Base-by-base conservation (phyloP, 2,797 vertebrate species). In the Acanthurus tractus region DNA sequence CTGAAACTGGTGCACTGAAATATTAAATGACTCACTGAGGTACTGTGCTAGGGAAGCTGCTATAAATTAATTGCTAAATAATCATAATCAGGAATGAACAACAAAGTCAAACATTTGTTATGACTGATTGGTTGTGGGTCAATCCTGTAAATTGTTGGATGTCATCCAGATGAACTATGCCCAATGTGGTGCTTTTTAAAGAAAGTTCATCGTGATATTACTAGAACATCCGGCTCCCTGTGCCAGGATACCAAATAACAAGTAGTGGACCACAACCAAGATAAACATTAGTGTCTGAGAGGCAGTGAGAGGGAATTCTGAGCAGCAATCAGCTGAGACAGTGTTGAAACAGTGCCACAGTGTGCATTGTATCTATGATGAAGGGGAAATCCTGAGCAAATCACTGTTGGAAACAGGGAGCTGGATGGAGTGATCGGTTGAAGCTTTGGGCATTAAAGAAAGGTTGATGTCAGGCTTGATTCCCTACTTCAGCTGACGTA, bases 251-350 rank as follows among this genome's bases (percentile, higher is more conserved):
- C 46, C 74, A n/a, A n/a, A 34, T 8, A 15, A 49, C 44, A 68
- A 69, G 45, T 44, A 53, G 42, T 23, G 40, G 49, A 53, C 7
- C 29, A 55, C 59, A 42, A 68, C 25, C n/a, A 48, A 65, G 50
- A 75, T 40, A 78, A 82, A 78, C 29, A 45, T 13, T 14, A 74
- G 66, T 46, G 63, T 83, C 73, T 55, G 62, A 74, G 73, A 76
- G 71, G 80, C 85, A 79, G 78, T 76, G 75, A 78, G 59, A 69
- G 40, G 63, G 53, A 70, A 54, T n/a, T 74, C 63, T 76, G 77
- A 71, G 65, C 56, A 44, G 55, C 53, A 64, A 69, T 20, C 53
- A 69, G 69, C 63, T 72, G 59, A n/a, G n/a, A n/a, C 45, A 59
- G 38, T 57, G 36, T 76, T 23, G 67, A 38, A 61, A 64, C 65